Conservation (phyloP, 1,140 invertebrate species). For the Lutraria rhynchaena region DNA sequence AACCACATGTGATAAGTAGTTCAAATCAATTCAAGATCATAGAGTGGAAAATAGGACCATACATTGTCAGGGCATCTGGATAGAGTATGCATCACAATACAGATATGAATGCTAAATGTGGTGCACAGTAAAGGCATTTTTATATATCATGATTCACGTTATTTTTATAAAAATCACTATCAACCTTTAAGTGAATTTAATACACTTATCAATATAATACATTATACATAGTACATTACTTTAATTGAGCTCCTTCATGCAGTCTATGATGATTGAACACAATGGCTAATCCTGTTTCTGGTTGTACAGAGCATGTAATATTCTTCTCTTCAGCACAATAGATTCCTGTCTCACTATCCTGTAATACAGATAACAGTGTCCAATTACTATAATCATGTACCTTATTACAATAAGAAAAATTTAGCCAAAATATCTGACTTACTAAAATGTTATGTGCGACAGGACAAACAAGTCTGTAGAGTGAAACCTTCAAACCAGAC, state of each 20-base stretch:
- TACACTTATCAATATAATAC: too few species aligned
- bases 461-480: too few species aligned
- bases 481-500: too few species aligned
- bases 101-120: too few species aligned
- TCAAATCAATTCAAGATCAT: too few species aligned
- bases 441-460: too few species aligned
- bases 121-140: too few species aligned
- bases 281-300: conserved; percentile 72
- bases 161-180: not conserved
- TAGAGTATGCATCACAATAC: not conserved
- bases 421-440: too few species aligned
- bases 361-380: too few species aligned
- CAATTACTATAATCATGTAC: too few species aligned
- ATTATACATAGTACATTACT: conserved; percentile 58
- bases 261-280: conserved; percentile 77
- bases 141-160: not conserved
- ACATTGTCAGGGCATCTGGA: not conserved
- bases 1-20: too few species aligned
- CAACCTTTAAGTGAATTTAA: not conserved
- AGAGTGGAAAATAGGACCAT: not conserved
- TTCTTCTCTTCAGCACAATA: conserved; percentile 78
- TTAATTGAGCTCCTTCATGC: conserved; percentile 73
- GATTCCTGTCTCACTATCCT: conserved; percentile 71
- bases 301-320: conserved; percentile 68
- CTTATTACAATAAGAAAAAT: too few species aligned